phyloP scores from a whole-genome alignment of 1,140 invertebrate genomes.

The Drosophila novamexicana region DNA sequence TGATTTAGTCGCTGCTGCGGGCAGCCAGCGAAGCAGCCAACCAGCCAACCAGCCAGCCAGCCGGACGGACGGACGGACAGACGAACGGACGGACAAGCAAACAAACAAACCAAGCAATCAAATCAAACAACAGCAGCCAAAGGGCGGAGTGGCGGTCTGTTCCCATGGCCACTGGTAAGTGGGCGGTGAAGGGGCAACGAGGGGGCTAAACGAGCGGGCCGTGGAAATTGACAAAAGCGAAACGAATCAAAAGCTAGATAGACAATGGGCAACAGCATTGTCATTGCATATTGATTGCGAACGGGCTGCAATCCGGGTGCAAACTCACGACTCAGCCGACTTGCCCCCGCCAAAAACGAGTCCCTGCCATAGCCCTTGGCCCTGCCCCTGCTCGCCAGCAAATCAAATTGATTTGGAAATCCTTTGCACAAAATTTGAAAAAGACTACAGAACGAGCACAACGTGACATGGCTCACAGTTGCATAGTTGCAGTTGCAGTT shows the following conservation, averaged over 20 bases:
- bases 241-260: constrained; percentile 72
- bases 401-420: constrained; percentile 79
- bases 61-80: background rate
- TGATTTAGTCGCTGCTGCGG: constrained; percentile 57
- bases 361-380: background rate
- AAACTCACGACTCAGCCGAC: constrained; percentile 36
- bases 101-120: constrained; percentile 70
- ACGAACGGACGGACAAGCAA: constrained; percentile 27
- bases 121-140: constrained; percentile 62
- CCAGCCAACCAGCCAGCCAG: background rate
- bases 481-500: background rate
- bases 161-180: too few relatives aligned
- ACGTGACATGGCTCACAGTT: constrained; percentile 45
- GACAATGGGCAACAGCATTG: constrained; percentile 70
- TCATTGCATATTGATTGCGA: constrained; percentile 78
- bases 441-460: constrained; percentile 26
- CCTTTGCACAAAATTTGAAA: constrained; percentile 56
- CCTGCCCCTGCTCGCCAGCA: constrained; percentile 22
- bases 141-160: background rate
- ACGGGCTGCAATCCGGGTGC: constrained; percentile 20
- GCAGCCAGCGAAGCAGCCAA: constrained; percentile 17
- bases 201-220: constrained; percentile 24
- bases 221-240: constrained; percentile 78
- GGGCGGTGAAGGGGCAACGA: too few relatives aligned
- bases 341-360: background rate